These are phyloP conservation scores for Platynereis dumerilii DNA, from an alignment of 2,888 invertebrate species.

Conservation along the genomic window DNA sequence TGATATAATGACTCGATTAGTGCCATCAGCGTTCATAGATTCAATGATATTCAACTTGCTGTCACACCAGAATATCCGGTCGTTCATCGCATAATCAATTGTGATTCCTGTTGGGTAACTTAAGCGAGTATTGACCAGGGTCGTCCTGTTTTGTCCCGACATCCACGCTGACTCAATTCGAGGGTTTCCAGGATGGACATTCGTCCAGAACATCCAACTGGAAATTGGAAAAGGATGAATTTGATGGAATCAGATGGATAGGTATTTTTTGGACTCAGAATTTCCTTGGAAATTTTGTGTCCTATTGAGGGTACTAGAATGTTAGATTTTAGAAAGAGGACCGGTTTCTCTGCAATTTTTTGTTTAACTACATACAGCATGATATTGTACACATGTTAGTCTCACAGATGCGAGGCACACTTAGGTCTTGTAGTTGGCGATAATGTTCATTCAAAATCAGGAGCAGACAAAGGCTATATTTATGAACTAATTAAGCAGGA, in stretches of 20 bases:
- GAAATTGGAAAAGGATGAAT: not conserved
- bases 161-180: conserved; percentile 91
- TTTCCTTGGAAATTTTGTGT: too few species aligned
- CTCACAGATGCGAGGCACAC: too few species aligned
- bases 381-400: too few species aligned
- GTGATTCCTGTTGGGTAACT: conserved; percentile 83
- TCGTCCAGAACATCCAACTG: conserved; percentile 84
- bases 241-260: not conserved
- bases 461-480: too few species aligned
- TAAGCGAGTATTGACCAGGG: conserved; percentile 77
- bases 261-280: too few species aligned
- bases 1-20: conserved; percentile 49
- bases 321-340: too few species aligned
- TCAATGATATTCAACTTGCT: conserved; percentile 71
- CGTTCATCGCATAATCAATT: conserved; percentile 78
- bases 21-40: conserved; percentile 57
- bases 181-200: conserved; percentile 88
- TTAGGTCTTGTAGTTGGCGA: too few species aligned
- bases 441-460: too few species aligned
- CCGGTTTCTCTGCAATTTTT: too few species aligned
- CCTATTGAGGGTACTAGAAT: too few species aligned
- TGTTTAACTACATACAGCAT: too few species aligned
- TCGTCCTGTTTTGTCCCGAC: conserved; percentile 87
- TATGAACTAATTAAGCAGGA: too few species aligned
- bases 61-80: conserved; percentile 94